Evolutionary conservation across 2,888 invertebrate species (phyloP), one percentile per base, ranked within the genome.

Genomic region (Temnothorax unifasciatus): DNA sequence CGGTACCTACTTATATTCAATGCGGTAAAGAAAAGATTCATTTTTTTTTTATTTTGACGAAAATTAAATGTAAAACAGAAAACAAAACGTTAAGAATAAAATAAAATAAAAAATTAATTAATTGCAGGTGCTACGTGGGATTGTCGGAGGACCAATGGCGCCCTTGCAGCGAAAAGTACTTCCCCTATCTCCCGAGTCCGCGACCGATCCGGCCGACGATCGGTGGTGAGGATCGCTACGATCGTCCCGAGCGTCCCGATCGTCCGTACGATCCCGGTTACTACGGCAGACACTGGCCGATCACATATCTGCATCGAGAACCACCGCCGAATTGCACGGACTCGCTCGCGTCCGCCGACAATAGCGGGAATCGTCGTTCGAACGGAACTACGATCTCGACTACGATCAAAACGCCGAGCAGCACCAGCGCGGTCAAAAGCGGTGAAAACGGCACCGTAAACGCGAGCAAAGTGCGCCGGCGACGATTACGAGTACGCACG

Each of bases 91-190:
- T 15, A 68, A 29, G 4, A 47, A 47, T 47, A 4, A 15, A 47
- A 47, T 47, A 47, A 15, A 52, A 54, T 54, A 54, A 21, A 52
- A 34, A 34, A 57, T 34, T 11, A 71, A 59, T 69, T 21, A 21
- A 59, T 18, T 34, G 1, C 86, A 98, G 98, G 98, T 98, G 98
- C 92, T 97, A 97, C 94, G 98, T 98, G 8, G 98, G 98, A 18
- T 96, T 97, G 3, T 96, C 96, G 3, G 95, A 96, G 13, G 97
- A 97, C 83, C 98, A 98, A 93, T 98, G 98, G 98, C 96, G 98
- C 11, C 98, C 98, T 9, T 98, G 98, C 94, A 98, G 97, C 90
- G 98, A 98, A 90, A 96, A 97, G 64, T 98, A 98, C 93, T 97
- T 96, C 89, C 98, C 98, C 0, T 96, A 97, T 85, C 84, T 91